A percentile compares a stretch with the other conserved stretches of the same genome.
These are phyloP conservation scores for Zaprionus tsacasi DNA, from an alignment of 1,140 invertebrate genomes.

Conservation along the genomic window DNA sequence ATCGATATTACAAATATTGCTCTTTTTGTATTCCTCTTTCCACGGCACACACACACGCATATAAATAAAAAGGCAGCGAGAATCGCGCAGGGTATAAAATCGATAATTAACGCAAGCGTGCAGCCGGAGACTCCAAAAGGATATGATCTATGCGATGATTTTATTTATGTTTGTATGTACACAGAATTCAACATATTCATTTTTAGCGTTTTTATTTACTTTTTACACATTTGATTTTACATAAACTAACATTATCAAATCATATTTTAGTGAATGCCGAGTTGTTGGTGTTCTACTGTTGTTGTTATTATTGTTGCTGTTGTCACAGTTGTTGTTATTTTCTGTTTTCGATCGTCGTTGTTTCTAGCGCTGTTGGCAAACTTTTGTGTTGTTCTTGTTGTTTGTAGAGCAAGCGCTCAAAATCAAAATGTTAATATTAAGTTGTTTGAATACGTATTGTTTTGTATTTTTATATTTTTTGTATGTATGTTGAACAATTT, in stretches of 20 bases:
- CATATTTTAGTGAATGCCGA: constrained; percentile 17
- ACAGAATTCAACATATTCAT: neutral
- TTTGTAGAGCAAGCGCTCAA: neutral
- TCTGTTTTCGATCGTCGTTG: constrained; percentile 26
- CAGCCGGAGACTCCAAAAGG: constrained; percentile 23
- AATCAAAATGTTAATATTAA: neutral
- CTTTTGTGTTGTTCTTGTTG: constrained; percentile 23
- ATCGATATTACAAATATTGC: constrained; percentile 46
- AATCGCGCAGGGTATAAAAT: constrained; percentile 47
- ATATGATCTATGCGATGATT: constrained; percentile 24
- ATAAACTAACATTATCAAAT: constrained; percentile 12
- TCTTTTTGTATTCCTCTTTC: constrained; percentile 22
- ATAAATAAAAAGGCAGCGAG: constrained; percentile 10
- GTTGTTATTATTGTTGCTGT: constrained; percentile 9
- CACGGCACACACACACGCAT: constrained; percentile 7
- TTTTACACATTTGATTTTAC: constrained; percentile 26
- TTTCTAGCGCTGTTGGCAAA: constrained; percentile 30
- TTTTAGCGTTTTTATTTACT: constrained; percentile 18
- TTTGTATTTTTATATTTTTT: neutral
- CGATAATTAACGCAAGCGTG: constrained; percentile 40
- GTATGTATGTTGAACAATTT: constrained; percentile 20
- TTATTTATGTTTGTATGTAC: constrained; percentile 27
- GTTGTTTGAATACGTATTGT: neutral
- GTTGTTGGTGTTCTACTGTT: constrained; percentile 5
- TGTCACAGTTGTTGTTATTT: constrained; percentile 24